Conservation (phyloP, 1,140 invertebrate genomes). For the Papilio dardanus region DNA sequence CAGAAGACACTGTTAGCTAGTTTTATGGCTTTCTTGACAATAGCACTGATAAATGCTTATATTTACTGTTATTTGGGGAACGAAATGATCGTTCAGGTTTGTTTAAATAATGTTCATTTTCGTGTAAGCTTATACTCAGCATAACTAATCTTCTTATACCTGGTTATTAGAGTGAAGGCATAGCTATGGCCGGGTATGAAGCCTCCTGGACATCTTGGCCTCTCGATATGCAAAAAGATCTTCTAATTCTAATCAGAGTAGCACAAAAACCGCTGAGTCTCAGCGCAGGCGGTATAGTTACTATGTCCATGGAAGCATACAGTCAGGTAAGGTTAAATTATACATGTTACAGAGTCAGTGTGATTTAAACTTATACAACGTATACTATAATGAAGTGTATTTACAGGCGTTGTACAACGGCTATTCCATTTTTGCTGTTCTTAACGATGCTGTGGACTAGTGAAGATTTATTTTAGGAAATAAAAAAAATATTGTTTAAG, state of each 20-base stretch:
- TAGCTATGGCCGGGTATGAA: constrained; percentile 66
- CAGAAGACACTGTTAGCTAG: constrained; percentile 59
- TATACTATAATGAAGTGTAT: constrained; percentile 39
- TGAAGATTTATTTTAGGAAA: neutral
- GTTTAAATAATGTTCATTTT: constrained; percentile 36
- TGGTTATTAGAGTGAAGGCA: constrained; percentile 60
- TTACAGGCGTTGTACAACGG: constrained; percentile 74
- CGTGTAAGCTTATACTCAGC: neutral
- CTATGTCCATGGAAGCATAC: constrained; percentile 68
- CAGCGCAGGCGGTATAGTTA: constrained; percentile 63
- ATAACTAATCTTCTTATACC: neutral
- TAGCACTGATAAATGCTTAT: constrained; percentile 67
- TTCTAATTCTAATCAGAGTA: constrained; percentile 58
- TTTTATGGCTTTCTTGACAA: constrained; percentile 60
- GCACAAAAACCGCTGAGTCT: constrained; percentile 62
- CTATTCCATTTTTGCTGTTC: constrained; percentile 70
- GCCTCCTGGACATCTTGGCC: constrained; percentile 71
- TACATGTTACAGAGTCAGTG: neutral
- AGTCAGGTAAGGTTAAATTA: constrained; percentile 52
- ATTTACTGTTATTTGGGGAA: constrained; percentile 72
- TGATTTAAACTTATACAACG: neutral
- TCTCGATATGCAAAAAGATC: constrained; percentile 61
- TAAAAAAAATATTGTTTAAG: neutral
- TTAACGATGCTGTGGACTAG: constrained; percentile 63
- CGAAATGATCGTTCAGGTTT: constrained; percentile 66